phyloP scores from a whole-genome alignment of 2,888 invertebrate species.

The Plutella xylostella region DNA sequence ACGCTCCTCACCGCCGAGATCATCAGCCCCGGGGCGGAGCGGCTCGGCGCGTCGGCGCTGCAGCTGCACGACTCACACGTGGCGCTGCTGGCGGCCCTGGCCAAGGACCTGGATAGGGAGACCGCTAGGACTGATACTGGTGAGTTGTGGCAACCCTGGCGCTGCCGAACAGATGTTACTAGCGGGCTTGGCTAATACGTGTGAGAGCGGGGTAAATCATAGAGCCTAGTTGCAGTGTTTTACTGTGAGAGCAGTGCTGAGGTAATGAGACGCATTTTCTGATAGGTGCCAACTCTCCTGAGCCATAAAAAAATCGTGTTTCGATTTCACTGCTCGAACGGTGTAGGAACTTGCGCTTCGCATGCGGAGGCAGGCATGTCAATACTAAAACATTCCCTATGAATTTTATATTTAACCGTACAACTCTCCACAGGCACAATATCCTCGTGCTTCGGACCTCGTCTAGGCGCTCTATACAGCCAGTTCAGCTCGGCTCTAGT shows the following conservation, averaged over 20 bases:
- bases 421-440: conserved; percentile 69
- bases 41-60: conserved; percentile 60
- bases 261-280: no score
- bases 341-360: no score
- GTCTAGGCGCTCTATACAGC: conserved; percentile 77
- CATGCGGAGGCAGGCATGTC: no score
- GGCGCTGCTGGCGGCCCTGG: conserved; percentile 86
- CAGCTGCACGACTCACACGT: conserved; percentile 90
- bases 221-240: no score
- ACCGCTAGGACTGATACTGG: conserved; percentile 83
- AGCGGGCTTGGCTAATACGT: background rate
- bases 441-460: conserved; percentile 78
- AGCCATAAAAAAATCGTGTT: no score
- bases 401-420: conserved; percentile 11
- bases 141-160: conserved; percentile 16
- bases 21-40: conserved; percentile 77
- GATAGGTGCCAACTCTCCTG: no score
- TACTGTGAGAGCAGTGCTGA: background rate
- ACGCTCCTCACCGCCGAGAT: conserved; percentile 86
- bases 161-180: background rate
- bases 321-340: no score
- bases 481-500: conserved; percentile 84
- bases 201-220: no score
- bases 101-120: conserved; percentile 92
- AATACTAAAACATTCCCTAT: no score